Evolutionary conservation across 2,888 invertebrate species (phyloP).

Genomic region (Seira sanloemensis): DNA sequence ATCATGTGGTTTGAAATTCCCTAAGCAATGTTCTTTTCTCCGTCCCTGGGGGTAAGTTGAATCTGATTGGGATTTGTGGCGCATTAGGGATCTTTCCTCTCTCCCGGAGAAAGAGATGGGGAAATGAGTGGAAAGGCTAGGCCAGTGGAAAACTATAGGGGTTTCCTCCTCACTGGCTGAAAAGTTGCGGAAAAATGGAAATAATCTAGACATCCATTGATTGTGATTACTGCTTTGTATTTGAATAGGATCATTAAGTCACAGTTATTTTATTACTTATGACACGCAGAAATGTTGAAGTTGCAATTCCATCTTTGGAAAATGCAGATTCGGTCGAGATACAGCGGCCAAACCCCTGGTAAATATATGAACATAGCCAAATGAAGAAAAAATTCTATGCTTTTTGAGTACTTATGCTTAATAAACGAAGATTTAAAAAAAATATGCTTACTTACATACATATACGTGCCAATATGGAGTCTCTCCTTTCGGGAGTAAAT

Average conservation of each 20-base stretch:
- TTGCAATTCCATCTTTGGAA: too few relatives aligned
- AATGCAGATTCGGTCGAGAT: neutral
- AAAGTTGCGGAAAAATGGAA: neutral
- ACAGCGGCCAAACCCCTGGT: too few relatives aligned
- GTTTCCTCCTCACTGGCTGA: too few relatives aligned
- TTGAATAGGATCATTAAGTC: slow-evolving; percentile 2
- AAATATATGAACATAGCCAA: too few relatives aligned
- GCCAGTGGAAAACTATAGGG: too few relatives aligned
- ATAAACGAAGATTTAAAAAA: too few relatives aligned
- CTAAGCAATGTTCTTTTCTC: slow-evolving; percentile 43
- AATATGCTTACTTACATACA: neutral
- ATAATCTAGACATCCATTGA: slow-evolving; percentile 29
- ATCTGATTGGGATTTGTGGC: slow-evolving; percentile 69
- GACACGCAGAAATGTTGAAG: neutral
- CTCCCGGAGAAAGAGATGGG: neutral
- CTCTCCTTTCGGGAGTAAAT: too few relatives aligned
- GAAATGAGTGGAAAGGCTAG: too few relatives aligned
- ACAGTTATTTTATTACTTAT: slow-evolving; percentile 17
- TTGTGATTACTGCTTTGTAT: neutral
- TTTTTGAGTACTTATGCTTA: too few relatives aligned
- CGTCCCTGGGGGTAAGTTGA: slow-evolving; percentile 69
- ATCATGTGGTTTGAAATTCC: slow-evolving; percentile 64
- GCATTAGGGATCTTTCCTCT: slow-evolving; percentile 58
- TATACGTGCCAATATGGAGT: too few relatives aligned
- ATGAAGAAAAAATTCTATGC: too few relatives aligned